Evolutionary conservation across 1,140 invertebrate genomes (phyloP), one percentile per base, ranked within the genome.

Genomic region (Bathynomus jamesi): DNA sequence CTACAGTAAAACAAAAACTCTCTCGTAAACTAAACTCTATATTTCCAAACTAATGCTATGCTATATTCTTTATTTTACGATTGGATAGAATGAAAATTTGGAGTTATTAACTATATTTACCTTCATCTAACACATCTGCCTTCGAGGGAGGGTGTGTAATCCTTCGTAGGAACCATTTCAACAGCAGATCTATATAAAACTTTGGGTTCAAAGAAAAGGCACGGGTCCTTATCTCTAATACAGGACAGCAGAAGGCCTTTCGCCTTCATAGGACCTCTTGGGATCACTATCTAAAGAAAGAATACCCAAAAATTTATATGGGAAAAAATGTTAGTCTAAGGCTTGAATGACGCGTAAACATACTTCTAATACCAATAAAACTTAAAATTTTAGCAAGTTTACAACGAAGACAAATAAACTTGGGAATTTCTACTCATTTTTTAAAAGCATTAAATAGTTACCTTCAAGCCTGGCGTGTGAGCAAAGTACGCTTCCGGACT

Each of bases 171-270:
- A 0, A 99, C 97, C 61, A 98, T 88, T 81, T 99, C 98, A 4
- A 93, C 87, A 0, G 96, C 95, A 1, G 91, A 88, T 70, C 98
- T 86, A 81, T 99, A 99, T n/a, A 99, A 84, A 69, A 95, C 90
- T 86, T 99, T 99, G 0, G 97, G 97, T 80, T 99, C 97, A 76
- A 99, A 90, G 82, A 99, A 93, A 69, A 99, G 87, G 80, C 96
- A 99, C 0, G 97, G 98, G 84, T 99, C 93, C 0, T 87, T 85
- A 79, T 97, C 95, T 53, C 90, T 83, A 67, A 99, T 93, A 79
- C 96, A 99, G 60, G 93, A 88, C 60, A 98, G 80, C 4, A 99
- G 83, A 1, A 99, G 85, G 8, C 98, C 98, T 84, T 99, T 99
- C 0, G 97, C 96, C 82, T 96, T 92, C 31, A 91, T 89, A 0